These are phyloP conservation scores for Rhinoptilus africanus DNA, from an alignment of 2,113 vertebrate species.

Conservation along the genomic window DNA sequence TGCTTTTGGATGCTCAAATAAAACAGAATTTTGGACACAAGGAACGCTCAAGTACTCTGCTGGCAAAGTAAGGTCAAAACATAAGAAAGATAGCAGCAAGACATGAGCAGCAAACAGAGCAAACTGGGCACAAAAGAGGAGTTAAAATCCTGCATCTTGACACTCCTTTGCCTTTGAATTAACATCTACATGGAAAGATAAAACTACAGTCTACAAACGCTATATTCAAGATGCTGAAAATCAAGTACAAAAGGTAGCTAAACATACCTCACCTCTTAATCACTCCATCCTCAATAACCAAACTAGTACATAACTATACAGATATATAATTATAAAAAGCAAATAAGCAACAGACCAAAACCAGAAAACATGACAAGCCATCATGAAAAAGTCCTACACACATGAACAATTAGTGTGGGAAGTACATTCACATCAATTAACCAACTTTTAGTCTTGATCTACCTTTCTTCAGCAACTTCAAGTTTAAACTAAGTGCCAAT, in stretches of 20 bases:
- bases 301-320: background rate
- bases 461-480: constrained; percentile 49
- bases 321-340: background rate
- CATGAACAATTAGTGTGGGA: background rate
- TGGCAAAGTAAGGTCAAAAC: background rate
- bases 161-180: background rate
- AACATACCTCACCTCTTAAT: background rate
- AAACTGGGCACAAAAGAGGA: background rate
- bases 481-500: constrained; percentile 66
- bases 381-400: background rate
- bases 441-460: constrained; percentile 35
- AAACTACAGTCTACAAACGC: background rate
- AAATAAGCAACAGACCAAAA: background rate
- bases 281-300: background rate
- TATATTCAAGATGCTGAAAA: background rate
- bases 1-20: background rate
- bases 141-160: background rate
- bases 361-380: background rate
- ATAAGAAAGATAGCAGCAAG: background rate
- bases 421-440: constrained; percentile 2
- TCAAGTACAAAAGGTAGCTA: background rate
- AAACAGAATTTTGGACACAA: background rate
- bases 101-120: background rate
- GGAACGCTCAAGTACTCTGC: background rate
- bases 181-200: background rate